Evolutionary conservation across 1,140 invertebrate genomes (phyloP).

Genomic region (Conus ventricosus): DNA sequence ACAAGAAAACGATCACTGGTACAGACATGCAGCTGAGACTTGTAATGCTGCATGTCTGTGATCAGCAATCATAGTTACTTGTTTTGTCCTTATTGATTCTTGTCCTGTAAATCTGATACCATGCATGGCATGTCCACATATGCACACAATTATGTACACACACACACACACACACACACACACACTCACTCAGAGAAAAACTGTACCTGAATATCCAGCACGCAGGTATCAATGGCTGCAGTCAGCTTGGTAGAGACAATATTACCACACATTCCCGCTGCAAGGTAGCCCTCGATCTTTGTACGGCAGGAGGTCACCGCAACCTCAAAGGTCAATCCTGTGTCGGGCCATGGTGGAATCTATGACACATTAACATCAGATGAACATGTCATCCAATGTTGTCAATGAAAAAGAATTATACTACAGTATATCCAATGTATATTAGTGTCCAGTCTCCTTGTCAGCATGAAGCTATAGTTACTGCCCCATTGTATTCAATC

Average conservation of each 20-base stretch:
- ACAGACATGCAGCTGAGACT: no score
- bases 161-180: not conserved
- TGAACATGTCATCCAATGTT: no score
- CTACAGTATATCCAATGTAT: not conserved
- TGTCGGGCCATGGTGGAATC: conserved; percentile 41
- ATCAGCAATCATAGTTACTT: no score
- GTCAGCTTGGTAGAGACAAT: conserved; percentile 41
- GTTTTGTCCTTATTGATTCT: no score
- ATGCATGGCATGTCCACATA: no score
- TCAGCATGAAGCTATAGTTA: no score
- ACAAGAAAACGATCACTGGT: no score
- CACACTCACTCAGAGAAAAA: not conserved
- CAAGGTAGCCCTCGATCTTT: conserved; percentile 32
- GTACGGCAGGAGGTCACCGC: conserved; percentile 41
- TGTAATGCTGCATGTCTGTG: no score
- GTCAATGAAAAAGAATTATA: not conserved
- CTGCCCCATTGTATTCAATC: no score
- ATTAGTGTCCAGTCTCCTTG: no score
- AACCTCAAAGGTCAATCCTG: conserved; percentile 43
- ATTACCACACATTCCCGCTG: conserved; percentile 35
- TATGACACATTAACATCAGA: not conserved
- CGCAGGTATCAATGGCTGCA: conserved; percentile 49
- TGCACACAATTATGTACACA: no score
- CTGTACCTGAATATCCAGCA: conserved; percentile 52
- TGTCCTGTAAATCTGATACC: no score